phyloP scores from a whole-genome alignment of 2,113 vertebrate species.

The Amazona guildingii region DNA sequence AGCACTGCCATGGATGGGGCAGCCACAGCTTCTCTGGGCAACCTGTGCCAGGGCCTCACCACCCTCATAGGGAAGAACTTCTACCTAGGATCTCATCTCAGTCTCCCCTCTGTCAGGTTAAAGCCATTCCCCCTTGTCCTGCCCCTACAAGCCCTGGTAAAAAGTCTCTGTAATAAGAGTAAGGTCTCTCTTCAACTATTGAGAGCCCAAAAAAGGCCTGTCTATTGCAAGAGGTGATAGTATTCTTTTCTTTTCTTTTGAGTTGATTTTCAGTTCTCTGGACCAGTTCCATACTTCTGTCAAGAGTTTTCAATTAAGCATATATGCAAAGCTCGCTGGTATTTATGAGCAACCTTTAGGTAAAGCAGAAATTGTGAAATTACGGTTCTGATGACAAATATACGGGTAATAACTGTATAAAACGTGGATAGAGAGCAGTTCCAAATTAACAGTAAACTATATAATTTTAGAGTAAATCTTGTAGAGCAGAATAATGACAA shows the following conservation, averaged over 20 bases:
- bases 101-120: not conserved
- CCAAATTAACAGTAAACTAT: not conserved
- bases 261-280: not conserved
- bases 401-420: not conserved
- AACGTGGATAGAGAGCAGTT: too few species aligned
- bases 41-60: not conserved
- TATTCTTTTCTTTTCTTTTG: not conserved
- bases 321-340: not conserved
- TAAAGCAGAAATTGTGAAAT: not conserved
- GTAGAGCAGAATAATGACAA: not conserved
- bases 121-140: not conserved
- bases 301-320: not conserved
- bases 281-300: not conserved
- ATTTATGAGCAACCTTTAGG: not conserved
- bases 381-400: not conserved
- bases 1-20: not conserved
- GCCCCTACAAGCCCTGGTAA: not conserved
- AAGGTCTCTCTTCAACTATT: too few species aligned
- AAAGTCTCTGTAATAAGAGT: too few species aligned
- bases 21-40: not conserved
- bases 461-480: not conserved
- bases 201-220: rapidly evolving
- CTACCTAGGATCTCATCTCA: not conserved
- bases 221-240: rapidly evolving
- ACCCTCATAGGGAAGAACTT: not conserved